Conservation (phyloP, 37 sponge, comb jelly and placozoan genomes). For the Cliona cf. orientalis region DNA sequence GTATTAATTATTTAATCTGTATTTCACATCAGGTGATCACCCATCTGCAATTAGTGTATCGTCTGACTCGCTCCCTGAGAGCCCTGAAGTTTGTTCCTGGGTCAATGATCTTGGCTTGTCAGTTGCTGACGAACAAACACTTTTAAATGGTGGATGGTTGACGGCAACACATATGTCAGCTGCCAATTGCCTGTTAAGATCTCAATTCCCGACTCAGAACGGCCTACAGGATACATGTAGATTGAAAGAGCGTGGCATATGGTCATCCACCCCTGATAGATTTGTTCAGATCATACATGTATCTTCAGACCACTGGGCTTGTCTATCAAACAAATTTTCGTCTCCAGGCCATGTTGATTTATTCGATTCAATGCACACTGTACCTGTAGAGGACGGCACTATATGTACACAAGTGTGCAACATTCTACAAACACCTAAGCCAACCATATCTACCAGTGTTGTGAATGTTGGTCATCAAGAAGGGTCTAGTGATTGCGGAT, state of each 20-base stretch:
- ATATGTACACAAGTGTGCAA: too few species aligned
- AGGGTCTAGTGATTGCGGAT: too few species aligned
- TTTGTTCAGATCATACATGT: too few species aligned
- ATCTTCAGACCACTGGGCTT: too few species aligned
- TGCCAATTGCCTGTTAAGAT: not conserved
- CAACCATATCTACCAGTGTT: too few species aligned
- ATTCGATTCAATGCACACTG: too few species aligned
- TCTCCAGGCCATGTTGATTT: too few species aligned
- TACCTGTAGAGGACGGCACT: too few species aligned
- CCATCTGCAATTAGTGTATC: not conserved
- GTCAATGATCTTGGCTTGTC: constrained; percentile 19
- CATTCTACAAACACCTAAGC: too few species aligned
- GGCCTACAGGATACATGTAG: not conserved
- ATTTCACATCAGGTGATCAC: not conserved
- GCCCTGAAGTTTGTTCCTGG: constrained; percentile 3
- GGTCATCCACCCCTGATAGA: not conserved
- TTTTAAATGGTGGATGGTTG: not conserved
- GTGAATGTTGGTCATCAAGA: too few species aligned
- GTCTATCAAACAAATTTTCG: too few species aligned
- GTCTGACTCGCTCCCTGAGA: not conserved
- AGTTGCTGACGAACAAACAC: not conserved
- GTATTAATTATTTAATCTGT: not conserved
- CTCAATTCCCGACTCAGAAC: not conserved
- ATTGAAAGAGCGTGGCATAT: not conserved
- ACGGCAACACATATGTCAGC: not conserved